Base-by-base conservation (phyloP, 1,140 invertebrate species). In the Pararge aegeria region DNA sequence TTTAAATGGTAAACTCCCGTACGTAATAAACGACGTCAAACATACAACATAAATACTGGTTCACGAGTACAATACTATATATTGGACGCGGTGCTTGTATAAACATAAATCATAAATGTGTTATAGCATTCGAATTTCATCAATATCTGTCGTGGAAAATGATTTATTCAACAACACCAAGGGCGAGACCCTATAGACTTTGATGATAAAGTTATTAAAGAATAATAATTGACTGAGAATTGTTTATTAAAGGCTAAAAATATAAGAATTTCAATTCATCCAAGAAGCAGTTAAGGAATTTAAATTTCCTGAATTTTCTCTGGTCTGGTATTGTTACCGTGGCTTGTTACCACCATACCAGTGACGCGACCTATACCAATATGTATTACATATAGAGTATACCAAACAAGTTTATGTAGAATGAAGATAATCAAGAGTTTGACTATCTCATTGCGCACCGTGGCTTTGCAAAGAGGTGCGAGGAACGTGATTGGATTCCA, bases 401-500 rank as follows among this genome's bases (percentile, higher is more conserved):
- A 34, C 12, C 9, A 34, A 34, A 19, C 13, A 10, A 46, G 42
- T 46, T 46, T 46, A 46, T 46, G 16, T 46, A 19, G 16, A 46
- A 46, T 46, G 16, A 9, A 19, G 16, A 46, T 46, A 46, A 46
- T 46, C 16, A 46, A 46, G 18, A 20, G 42, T 46, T 46, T 12
- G 7, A 20, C 16, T 46, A 46, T 46, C 19, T 46, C 42, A 46
- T 20, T 46, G 19, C 19, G 42, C 42, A 46, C 18, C 2, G 19
- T 46, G 42, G 16, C 42, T 46, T 46, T 46, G 18, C 10, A 46
- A 46, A 46, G 49, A 24, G 20, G 52, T 54, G 20, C 20, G 48
- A 15, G 48, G 62, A 20, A 68, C 79, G 79, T 82, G 79, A 74
- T 66, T 38, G 19, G 79, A 73, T 74, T 78, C 37, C 53, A 18